phyloP scores from a whole-genome alignment of 2,797 vertebrate genomes.

The Crocidura indochinensis region DNA sequence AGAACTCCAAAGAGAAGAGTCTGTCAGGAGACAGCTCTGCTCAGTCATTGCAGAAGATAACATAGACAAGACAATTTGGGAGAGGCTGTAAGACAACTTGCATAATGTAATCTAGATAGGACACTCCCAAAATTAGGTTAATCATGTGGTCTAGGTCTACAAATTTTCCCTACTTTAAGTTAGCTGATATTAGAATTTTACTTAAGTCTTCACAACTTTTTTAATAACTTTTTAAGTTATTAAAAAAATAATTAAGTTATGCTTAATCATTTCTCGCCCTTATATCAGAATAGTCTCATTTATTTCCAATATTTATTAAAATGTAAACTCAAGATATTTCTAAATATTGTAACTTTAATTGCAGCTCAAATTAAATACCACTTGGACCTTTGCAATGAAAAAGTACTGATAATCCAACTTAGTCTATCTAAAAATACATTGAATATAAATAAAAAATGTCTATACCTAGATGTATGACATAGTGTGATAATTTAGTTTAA shows the following conservation, averaged over 20 bases:
- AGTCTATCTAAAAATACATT: background rate
- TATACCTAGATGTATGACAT: background rate
- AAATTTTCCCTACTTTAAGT: background rate
- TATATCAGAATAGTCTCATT: background rate
- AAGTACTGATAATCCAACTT: constrained; percentile 11
- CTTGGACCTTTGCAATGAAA: background rate
- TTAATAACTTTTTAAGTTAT: background rate
- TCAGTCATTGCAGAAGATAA: background rate
- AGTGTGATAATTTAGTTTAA: constrained; percentile 34
- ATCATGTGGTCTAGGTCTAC: background rate
- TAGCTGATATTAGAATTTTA: constrained; percentile 10
- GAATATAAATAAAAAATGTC: background rate
- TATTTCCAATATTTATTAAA: background rate
- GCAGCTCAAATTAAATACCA: background rate
- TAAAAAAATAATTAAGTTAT: background rate
- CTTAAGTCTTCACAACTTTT: background rate
- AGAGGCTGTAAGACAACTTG: too few species aligned
- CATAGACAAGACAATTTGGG: background rate
- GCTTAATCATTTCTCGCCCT: constrained; percentile 1
- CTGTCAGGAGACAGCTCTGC: background rate
- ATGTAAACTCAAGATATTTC: background rate
- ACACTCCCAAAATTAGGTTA: background rate
- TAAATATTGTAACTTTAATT: background rate
- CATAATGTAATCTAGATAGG: background rate
- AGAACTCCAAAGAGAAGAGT: background rate